Evolutionary conservation across 2,888 invertebrate genomes (phyloP).

Genomic region (Sphaerophoria taeniata): DNA sequence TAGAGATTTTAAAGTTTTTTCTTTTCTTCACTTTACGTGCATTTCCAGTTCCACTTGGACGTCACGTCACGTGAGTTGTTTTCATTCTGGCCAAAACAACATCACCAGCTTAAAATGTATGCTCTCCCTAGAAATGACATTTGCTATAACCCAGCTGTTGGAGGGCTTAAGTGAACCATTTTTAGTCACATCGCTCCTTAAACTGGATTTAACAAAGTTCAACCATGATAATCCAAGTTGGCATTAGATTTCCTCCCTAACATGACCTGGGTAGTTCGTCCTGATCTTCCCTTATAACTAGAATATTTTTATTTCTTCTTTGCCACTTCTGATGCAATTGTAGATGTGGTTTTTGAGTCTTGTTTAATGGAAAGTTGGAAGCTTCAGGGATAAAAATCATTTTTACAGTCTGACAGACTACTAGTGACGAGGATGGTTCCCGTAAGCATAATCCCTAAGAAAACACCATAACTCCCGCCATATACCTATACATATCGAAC

Average conservation of each 20-base stretch:
- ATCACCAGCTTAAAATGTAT: constrained; percentile 62
- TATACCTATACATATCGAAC: constrained; percentile 55
- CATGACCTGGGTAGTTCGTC: not conserved
- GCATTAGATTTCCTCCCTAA: constrained; percentile 41
- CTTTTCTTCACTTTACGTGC: not conserved
- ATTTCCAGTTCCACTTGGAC: not conserved
- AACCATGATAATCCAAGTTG: constrained; percentile 72
- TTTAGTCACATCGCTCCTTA: constrained; percentile 56
- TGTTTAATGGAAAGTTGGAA: constrained; percentile 3
- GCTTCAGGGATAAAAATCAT: constrained; percentile 44
- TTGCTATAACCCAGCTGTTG: constrained; percentile 38
- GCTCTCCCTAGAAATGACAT: constrained; percentile 48
- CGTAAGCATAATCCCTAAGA: constrained; percentile 31
- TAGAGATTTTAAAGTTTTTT: not conserved
- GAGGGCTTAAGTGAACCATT: constrained; percentile 55
- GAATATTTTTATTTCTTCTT: constrained; percentile 43
- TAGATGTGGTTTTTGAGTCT: not conserved
- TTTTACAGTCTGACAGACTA: constrained; percentile 47
- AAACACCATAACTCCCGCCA: constrained; percentile 42
- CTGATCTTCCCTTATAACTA: not conserved
- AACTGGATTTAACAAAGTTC: constrained; percentile 71
- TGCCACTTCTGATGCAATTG: too few relatives aligned
- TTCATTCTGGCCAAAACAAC: constrained; percentile 22
- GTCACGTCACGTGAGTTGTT: constrained; percentile 5
- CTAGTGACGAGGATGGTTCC: constrained; percentile 49